Conservation (phyloP, 2,797 vertebrate species). For the Spheniscus humboldti region DNA sequence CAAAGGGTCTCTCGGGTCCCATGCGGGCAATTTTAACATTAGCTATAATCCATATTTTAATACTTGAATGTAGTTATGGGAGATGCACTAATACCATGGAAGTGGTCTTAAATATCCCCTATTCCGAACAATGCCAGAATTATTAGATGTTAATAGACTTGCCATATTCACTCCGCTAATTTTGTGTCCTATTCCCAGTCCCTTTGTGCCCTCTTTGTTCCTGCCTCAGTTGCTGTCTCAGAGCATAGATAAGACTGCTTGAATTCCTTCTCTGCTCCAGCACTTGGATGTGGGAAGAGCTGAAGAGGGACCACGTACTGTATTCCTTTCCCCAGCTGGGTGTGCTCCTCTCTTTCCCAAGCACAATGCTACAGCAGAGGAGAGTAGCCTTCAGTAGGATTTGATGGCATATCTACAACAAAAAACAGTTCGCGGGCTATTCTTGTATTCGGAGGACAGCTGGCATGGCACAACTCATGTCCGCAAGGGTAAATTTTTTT, state of each 20-base stretch:
- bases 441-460: background rate
- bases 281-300: background rate
- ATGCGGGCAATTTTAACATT: background rate
- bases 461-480: background rate
- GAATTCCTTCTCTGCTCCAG: background rate
- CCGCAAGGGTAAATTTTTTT: background rate
- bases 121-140: background rate
- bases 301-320: background rate
- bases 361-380: background rate
- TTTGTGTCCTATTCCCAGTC: background rate
- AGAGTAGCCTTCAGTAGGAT: background rate
- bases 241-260: background rate
- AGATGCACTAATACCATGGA: background rate
- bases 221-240: background rate
- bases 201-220: background rate
- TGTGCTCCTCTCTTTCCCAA: background rate
- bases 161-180: background rate
- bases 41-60: constrained; percentile 11
- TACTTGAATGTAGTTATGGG: background rate
- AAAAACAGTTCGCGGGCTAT: background rate
- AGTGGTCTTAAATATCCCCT: background rate
- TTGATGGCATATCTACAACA: background rate
- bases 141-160: background rate
- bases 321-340: background rate
- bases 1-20: background rate